These are phyloP conservation scores for Chionodraco myersi DNA, from an alignment of 2,113 vertebrate species.

Conservation along the genomic window DNA sequence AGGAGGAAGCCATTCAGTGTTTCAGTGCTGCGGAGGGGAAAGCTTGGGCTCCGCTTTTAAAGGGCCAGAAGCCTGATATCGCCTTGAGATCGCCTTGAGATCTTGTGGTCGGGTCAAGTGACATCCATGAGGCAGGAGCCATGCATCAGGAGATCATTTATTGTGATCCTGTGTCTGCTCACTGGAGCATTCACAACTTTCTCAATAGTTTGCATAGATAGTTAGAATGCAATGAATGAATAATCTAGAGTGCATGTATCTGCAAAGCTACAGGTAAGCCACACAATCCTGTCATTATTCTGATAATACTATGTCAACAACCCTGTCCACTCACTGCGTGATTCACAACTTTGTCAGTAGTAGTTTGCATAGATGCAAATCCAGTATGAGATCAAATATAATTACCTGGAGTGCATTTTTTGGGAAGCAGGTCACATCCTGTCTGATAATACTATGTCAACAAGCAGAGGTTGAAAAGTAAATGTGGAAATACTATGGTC, in stretches of 20 bases:
- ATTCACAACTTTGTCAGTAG: slow-evolving; percentile 2
- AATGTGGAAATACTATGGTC: too few relatives aligned
- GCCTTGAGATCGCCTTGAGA: neutral
- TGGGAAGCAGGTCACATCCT: slow-evolving; percentile 1
- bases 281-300: neutral
- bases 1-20: slow-evolving; percentile 56
- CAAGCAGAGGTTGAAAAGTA: neutral
- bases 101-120: slow-evolving; percentile 60
- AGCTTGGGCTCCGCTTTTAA: slow-evolving; percentile 78
- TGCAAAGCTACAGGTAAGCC: neutral
- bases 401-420: neutral
- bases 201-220: neutral
- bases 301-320: neutral
- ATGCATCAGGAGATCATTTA: slow-evolving; percentile 62
- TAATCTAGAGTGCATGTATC: neutral
- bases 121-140: slow-evolving; percentile 46
- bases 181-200: slow-evolving; percentile 12
- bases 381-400: neutral
- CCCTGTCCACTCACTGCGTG: slow-evolving; percentile 1
- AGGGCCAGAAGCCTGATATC: slow-evolving; percentile 77
- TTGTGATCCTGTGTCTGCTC: neutral
- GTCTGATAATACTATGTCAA: neutral
- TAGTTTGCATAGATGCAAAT: neutral
- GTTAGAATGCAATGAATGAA: neutral
- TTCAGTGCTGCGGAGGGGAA: slow-evolving; percentile 39